These are phyloP conservation scores for Chymomyza caudatula DNA, from an alignment of 2,888 invertebrate species.

Conservation along the genomic window DNA sequence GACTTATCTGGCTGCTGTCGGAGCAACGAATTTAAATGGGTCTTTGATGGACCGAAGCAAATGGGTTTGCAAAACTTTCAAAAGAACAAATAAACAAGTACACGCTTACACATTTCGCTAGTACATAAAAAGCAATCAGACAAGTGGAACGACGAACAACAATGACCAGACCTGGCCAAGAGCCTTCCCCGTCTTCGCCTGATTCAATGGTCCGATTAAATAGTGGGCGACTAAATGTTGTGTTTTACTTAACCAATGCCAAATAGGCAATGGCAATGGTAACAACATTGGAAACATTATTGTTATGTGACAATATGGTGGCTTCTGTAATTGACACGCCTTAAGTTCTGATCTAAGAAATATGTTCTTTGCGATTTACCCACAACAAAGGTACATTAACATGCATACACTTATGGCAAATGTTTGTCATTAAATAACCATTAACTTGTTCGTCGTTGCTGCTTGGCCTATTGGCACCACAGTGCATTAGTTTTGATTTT, in stretches of 20 bases:
- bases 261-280: constrained; percentile 9
- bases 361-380: no score
- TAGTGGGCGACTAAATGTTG: constrained; percentile 58
- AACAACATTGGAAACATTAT: constrained; percentile 2
- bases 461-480: constrained; percentile 25
- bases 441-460: constrained; percentile 34
- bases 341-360: not conserved
- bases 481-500: not conserved
- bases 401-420: constrained; percentile 1
- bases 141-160: constrained; percentile 38
- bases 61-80: constrained; percentile 17
- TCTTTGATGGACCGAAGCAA: constrained; percentile 43
- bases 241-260: constrained; percentile 51
- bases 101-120: constrained; percentile 2
- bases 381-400: no score
- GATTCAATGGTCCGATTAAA: constrained; percentile 33
- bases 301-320: constrained; percentile 38
- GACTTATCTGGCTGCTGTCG: not conserved
- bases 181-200: not conserved
- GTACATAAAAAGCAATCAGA: constrained; percentile 14
- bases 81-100: constrained; percentile 27
- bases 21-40: constrained; percentile 42
- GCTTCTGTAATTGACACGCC: not conserved
- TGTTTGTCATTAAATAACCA: constrained; percentile 65
- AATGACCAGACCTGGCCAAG: not conserved